Percentiles rank a stretch among this genome's conserved stretches.
phyloP scores from a whole-genome alignment of 2,113 vertebrate species.

The Mungos mungo region DNA sequence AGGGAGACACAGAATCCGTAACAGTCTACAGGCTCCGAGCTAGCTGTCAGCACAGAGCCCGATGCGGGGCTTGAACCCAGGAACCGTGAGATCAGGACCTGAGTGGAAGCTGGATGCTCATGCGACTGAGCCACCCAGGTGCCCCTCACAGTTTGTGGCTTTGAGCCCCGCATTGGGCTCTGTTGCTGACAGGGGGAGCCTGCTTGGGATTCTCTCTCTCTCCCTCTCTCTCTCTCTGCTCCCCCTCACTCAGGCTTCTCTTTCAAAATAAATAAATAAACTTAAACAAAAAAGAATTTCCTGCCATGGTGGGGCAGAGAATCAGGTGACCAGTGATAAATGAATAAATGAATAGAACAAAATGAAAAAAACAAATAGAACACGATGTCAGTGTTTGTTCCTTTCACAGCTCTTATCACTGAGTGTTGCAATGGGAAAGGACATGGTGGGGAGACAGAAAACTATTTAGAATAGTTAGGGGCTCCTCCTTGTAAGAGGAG shows the following conservation, averaged over 20 bases:
- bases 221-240: neutral
- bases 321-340: neutral
- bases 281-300: neutral
- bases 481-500: neutral
- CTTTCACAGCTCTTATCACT: neutral
- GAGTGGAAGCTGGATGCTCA: too few relatives aligned
- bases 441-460: neutral
- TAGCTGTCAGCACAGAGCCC: too few relatives aligned
- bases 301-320: neutral
- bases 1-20: too few relatives aligned
- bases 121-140: too few relatives aligned
- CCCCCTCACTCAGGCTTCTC: neutral
- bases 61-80: too few relatives aligned
- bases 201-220: neutral
- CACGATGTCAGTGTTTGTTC: neutral
- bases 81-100: too few relatives aligned
- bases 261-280: neutral
- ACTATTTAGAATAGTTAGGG: neutral
- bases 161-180: neutral
- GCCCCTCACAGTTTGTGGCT: neutral
- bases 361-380: neutral
- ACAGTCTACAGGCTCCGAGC: too few relatives aligned
- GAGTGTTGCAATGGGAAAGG: neutral
- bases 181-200: neutral
- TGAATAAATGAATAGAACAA: neutral